A percentile compares a stretch with the other conserved stretches of the same genome.
phyloP scores from a whole-genome alignment of 2,797 vertebrate species.

The Acanthurus lineatus region DNA sequence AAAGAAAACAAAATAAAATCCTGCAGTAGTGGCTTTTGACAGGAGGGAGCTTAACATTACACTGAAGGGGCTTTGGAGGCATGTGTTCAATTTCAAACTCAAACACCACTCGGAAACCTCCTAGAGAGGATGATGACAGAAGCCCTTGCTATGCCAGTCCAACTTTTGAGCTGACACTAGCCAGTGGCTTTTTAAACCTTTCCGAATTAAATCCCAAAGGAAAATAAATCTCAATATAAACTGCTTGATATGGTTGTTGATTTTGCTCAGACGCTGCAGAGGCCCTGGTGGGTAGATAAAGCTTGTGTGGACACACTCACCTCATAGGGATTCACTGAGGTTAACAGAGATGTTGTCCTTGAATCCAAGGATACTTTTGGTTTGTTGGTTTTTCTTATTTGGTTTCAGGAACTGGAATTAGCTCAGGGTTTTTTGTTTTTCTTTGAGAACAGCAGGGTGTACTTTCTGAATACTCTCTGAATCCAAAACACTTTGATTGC shows the following conservation, averaged over 20 bases:
- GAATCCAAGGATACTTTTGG: conserved; percentile 66
- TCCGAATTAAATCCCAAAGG: conserved; percentile 68
- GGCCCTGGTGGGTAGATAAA: conserved; percentile 29
- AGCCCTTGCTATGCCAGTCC: conserved; percentile 47
- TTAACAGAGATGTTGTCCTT: conserved; percentile 58
- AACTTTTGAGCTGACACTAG: conserved; percentile 66
- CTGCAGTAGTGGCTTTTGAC: conserved; percentile 53
- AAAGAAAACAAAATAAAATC: conserved; percentile 70
- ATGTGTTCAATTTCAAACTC: conserved; percentile 76
- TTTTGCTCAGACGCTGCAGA: conserved; percentile 59
- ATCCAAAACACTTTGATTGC: conserved; percentile 60
- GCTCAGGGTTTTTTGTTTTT: conserved; percentile 49
- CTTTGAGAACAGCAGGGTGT: conserved; percentile 44
- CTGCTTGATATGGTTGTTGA: conserved; percentile 69
- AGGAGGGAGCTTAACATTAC: conserved; percentile 64
- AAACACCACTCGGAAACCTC: conserved; percentile 63
- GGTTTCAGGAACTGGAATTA: conserved; percentile 50
- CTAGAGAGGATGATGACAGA: conserved; percentile 59
- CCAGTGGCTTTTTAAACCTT: conserved; percentile 69
- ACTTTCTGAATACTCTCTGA: conserved; percentile 38
- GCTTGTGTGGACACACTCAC: conserved; percentile 54
- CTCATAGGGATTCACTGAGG: conserved; percentile 54
- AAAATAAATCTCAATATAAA: conserved; percentile 75
- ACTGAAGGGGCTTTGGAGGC: conserved; percentile 55
- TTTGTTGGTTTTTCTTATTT: conserved; percentile 68